phyloP scores from a whole-genome alignment of 2,797 vertebrate species.

The Hypotaenidia philippensis region DNA sequence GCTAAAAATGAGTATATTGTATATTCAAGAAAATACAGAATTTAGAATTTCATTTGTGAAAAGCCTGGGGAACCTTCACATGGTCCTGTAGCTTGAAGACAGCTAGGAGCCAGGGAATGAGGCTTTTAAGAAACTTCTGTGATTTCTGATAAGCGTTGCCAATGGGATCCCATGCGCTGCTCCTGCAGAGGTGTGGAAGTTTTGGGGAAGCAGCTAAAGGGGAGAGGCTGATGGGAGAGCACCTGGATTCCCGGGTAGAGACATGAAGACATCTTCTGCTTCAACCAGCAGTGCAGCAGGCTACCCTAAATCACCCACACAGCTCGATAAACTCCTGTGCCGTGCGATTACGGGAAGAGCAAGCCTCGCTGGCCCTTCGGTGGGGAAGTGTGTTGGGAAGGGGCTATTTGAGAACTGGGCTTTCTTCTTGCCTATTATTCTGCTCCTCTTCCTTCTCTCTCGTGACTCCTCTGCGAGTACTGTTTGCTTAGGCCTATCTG shows the following conservation, averaged over 20 bases:
- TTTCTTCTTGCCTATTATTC: background rate
- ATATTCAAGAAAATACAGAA: background rate
- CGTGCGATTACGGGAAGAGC: background rate
- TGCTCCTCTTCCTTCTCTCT: background rate
- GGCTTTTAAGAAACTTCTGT: background rate
- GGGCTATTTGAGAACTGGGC: background rate
- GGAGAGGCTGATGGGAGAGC: background rate
- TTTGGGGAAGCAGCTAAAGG: background rate
- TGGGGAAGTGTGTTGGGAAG: background rate
- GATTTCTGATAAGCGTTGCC: background rate
- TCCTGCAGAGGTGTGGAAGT: background rate
- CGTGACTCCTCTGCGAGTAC: background rate
- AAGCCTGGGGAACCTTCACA: conserved; percentile 14
- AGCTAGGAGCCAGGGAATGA: background rate
- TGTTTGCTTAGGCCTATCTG: conserved; percentile 40
- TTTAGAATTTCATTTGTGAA: background rate
- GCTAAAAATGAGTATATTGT: conserved; percentile 15
- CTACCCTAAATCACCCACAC: background rate
- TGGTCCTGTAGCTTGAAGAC: background rate
- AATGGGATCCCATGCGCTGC: background rate
- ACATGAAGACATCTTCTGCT: background rate
- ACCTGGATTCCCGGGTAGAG: background rate
- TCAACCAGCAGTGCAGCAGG: background rate
- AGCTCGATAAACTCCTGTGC: background rate
- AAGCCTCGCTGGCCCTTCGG: background rate